Conservation (phyloP, 2,888 invertebrate species). For the Drosophila percnosoma region DNA sequence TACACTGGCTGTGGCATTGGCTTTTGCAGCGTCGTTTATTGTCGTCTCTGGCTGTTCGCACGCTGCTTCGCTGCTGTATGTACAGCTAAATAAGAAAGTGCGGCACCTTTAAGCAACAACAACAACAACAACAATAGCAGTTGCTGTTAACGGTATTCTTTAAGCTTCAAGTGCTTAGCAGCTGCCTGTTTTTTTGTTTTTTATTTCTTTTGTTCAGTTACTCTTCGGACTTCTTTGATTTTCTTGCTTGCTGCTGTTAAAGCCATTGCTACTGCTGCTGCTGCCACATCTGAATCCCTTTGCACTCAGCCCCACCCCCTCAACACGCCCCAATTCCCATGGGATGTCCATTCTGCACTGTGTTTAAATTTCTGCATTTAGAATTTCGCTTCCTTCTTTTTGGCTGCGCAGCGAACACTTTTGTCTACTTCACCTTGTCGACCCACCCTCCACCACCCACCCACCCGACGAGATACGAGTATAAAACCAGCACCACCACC, state of each 20-base stretch:
- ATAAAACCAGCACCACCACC: slow-evolving; percentile 16
- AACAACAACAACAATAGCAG: slow-evolving; percentile 12
- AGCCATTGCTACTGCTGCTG: neutral
- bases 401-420: slow-evolving; percentile 38
- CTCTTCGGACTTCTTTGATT: slow-evolving; percentile 1
- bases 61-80: slow-evolving; percentile 66
- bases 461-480: neutral
- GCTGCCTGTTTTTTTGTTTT: slow-evolving; percentile 32
- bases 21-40: slow-evolving; percentile 65
- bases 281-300: slow-evolving; percentile 33
- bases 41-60: slow-evolving; percentile 64
- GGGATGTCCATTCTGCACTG: slow-evolving; percentile 23
- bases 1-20: slow-evolving; percentile 49
- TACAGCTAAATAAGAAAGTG: slow-evolving; percentile 39
- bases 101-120: slow-evolving; percentile 53
- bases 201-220: slow-evolving; percentile 3
- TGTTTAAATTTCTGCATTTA: slow-evolving; percentile 50
- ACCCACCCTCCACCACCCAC: neutral
- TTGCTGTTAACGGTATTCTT: slow-evolving; percentile 36
- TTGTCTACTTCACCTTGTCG: slow-evolving; percentile 47
- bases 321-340: neutral
- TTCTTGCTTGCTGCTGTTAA: slow-evolving; percentile 14
- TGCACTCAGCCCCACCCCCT: neutral
- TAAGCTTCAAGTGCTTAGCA: slow-evolving; percentile 50
- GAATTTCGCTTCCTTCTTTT: slow-evolving; percentile 48